Evolutionary conservation across 2,888 invertebrate species (phyloP).

Genomic region (Asteroscopus sphinx): DNA sequence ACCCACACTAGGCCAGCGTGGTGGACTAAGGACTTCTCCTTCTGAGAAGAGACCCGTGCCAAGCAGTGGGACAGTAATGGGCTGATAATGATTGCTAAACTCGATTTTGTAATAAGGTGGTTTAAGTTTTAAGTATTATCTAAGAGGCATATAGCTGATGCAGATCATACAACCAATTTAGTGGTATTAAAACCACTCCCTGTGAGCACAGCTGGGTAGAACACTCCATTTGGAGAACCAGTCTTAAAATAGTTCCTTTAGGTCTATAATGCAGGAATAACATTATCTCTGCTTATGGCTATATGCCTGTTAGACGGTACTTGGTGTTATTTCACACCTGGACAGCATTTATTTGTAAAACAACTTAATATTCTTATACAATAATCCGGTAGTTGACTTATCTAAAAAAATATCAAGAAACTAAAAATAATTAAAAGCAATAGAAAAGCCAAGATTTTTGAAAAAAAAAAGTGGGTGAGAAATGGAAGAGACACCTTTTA

Average conservation of each 20-base stretch:
- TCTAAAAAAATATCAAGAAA: no score
- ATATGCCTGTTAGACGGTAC: conserved; percentile 47
- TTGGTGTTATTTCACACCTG: conserved; percentile 39
- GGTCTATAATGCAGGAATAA: conserved; percentile 6
- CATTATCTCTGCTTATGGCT: conserved; percentile 22
- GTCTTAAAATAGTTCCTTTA: conserved; percentile 12
- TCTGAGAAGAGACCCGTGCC: no score
- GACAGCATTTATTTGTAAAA: conserved; percentile 30
- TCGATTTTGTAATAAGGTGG: no score
- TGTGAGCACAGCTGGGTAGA: background rate
- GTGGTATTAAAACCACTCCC: background rate
- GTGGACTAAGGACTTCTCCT: no score
- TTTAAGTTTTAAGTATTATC: conserved; percentile 41
- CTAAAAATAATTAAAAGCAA: no score
- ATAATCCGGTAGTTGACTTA: no score
- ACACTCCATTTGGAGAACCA: conserved; percentile 16
- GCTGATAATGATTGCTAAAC: no score
- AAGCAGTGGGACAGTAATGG: no score
- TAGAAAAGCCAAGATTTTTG: no score
- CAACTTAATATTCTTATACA: conserved; percentile 20
- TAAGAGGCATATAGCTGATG: conserved; percentile 53
- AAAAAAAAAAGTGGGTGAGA: no score
- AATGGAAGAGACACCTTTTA: no score
- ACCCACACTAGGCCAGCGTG: no score
- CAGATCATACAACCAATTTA: conserved; percentile 6